Evolutionary conservation across 2,797 vertebrate species (phyloP), one percentile per base, ranked within the genome.

Genomic region (Perodicticus potto): DNA sequence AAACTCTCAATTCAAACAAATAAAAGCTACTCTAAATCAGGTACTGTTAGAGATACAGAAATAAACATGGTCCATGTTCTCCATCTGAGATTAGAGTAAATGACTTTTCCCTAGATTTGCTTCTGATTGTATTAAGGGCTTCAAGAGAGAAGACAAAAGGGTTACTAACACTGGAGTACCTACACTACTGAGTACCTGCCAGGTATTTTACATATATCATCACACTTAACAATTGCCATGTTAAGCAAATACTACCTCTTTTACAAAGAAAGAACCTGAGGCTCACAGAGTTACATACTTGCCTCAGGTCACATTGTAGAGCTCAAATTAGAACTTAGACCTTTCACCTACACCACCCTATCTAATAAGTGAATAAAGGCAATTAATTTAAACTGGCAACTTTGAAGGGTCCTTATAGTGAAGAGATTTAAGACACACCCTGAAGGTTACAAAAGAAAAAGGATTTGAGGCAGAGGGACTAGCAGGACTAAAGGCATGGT

Each of bases 21-120:
- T 37, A 40, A 77, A 92, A 95, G 59, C 63, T 37, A 12, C 20
- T 34, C 8, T 72, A 92, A 72, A 74, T 74, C 76, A 97, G 88
- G 86, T 59, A 65, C 57, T 84, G 23, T 53, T 65, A 96, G 77
- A 88, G 95, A 92, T 76, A 95, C 87, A 95, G 92, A 97, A 97
- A 90, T 43, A 96, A 95, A 96, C 92, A 94, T 0, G 7, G 49
- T 22, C 63, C 40, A 27, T 32, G 73, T 78, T 78, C 43, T 92
- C 85, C 78, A 69, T 69, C 1, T 43, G 43, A 94, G 63, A 34
- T 59, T 40, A 90, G 34, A 89, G n/a, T 34, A 77, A 89, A 86
- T 69, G 40, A 83, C 72, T 78, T 77, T 80, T n/a, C 22, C 61
- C n/a, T 61, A 70, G 49, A 86, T 49, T 59, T 82, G 85, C 27